These are phyloP conservation scores for Calephelis virginiensis DNA, from an alignment of 1,140 invertebrate genomes.

Conservation along the genomic window DNA sequence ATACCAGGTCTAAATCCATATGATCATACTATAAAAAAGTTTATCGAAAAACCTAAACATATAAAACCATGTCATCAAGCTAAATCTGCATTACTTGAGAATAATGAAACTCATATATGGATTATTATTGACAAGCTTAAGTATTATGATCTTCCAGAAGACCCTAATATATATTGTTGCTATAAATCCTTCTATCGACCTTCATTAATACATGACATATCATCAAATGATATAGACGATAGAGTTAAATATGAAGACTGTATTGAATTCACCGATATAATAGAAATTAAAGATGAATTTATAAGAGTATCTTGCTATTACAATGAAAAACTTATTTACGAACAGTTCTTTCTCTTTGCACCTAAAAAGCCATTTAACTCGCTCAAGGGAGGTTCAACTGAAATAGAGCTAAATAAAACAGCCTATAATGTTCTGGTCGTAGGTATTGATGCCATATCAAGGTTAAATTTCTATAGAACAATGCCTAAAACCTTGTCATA, in stretches of 20 bases:
- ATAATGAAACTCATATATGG: conserved; percentile 83
- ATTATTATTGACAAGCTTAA: conserved; percentile 61
- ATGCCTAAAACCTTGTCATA: conserved; percentile 85
- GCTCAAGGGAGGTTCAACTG: conserved; percentile 31
- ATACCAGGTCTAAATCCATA: conserved; percentile 88
- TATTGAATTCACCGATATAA: conserved; percentile 63
- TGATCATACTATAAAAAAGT: conserved; percentile 78
- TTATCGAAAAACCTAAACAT: conserved; percentile 59
- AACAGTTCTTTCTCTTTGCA: conserved; percentile 84
- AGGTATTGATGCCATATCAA: conserved; percentile 92
- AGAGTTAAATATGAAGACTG: conserved; percentile 66
- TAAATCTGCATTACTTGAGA: conserved; percentile 78
- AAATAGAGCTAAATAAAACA: conserved; percentile 33
- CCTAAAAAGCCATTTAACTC: conserved; percentile 60
- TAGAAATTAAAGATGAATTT: conserved; percentile 80
- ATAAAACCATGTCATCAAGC: conserved; percentile 53
- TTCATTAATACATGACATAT: conserved; percentile 60
- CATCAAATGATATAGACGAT: conserved; percentile 59
- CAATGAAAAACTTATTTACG: conserved; percentile 77
- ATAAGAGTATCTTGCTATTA: conserved; percentile 80
- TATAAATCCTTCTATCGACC: conserved; percentile 81
- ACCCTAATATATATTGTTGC: conserved; percentile 77
- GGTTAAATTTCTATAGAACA: conserved; percentile 90
- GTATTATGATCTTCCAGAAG: conserved; percentile 78
- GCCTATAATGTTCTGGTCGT: conserved; percentile 85